These are phyloP conservation scores for Tachysurus vachellii DNA, from an alignment of 2,113 vertebrate species.

Conservation along the genomic window DNA sequence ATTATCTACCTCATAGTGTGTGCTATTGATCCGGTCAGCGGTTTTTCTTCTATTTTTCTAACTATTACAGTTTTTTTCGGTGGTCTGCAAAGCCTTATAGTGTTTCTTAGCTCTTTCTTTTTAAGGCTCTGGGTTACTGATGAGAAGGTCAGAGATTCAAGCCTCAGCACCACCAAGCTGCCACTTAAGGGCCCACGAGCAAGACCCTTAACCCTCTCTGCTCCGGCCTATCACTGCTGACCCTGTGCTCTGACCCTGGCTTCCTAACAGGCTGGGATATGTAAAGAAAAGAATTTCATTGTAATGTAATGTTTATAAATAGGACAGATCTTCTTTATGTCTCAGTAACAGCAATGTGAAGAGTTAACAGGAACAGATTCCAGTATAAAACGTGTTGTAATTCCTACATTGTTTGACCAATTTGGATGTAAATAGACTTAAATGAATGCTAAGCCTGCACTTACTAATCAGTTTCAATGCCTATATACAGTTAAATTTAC, in stretches of 20 bases:
- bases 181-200: neutral
- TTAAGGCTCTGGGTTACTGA: neutral
- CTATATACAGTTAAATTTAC: too few relatives aligned
- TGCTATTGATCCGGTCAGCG: neutral
- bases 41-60: neutral
- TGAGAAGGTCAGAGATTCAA: neutral
- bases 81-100: too few relatives aligned
- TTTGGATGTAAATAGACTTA: too few relatives aligned
- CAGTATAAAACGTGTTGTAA: too few relatives aligned
- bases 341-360: neutral
- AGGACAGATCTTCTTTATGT: neutral
- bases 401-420: too few relatives aligned
- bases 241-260: too few relatives aligned
- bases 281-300: neutral
- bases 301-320: neutral
- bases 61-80: neutral
- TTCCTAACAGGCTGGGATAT: neutral
- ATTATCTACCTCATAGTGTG: neutral
- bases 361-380: too few relatives aligned
- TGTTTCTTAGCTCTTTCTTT: neutral
- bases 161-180: neutral
- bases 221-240: neutral
- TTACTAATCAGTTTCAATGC: too few relatives aligned
- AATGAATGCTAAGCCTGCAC: too few relatives aligned
- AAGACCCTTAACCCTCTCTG: neutral